These are phyloP conservation scores for Dicycla oo DNA, from an alignment of 2,888 invertebrate species.

Conservation along the genomic window DNA sequence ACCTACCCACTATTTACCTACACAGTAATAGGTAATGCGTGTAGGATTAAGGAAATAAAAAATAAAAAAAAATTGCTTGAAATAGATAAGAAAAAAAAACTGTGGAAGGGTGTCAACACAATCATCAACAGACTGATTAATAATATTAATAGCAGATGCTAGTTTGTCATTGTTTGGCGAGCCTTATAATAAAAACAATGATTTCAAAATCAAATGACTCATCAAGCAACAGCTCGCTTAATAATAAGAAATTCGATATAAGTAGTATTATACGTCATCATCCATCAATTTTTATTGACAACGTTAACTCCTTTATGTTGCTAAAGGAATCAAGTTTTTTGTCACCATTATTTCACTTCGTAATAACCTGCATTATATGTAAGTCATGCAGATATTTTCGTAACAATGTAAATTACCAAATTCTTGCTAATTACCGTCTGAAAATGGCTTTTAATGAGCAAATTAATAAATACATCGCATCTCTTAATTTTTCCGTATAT, in stretches of 20 bases:
- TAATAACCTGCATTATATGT: neutral
- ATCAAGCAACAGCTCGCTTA: neutral
- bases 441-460: conserved; percentile 15
- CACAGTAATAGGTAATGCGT: neutral
- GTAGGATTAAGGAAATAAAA: neutral
- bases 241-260: conserved; percentile 7
- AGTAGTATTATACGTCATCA: neutral
- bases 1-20: neutral
- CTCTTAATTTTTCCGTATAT: conserved; percentile 9
- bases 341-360: neutral
- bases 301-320: neutral
- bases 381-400: neutral
- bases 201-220: conserved; percentile 6
- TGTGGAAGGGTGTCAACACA: conserved; percentile 20
- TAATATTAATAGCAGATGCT: conserved; percentile 40
- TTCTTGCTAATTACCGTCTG: conserved; percentile 3
- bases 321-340: conserved; percentile 2
- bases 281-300: neutral
- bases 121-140: conserved; percentile 27
- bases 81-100: conserved; percentile 25
- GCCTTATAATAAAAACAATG: conserved; percentile 22
- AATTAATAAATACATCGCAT: conserved; percentile 5
- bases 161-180: conserved; percentile 28
- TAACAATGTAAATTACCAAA: neutral
- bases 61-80: neutral